Percentiles rank a stretch among this genome's conserved stretches.
Conservation (phyloP, 2,113 vertebrate genomes). For the Suricata suricatta region DNA sequence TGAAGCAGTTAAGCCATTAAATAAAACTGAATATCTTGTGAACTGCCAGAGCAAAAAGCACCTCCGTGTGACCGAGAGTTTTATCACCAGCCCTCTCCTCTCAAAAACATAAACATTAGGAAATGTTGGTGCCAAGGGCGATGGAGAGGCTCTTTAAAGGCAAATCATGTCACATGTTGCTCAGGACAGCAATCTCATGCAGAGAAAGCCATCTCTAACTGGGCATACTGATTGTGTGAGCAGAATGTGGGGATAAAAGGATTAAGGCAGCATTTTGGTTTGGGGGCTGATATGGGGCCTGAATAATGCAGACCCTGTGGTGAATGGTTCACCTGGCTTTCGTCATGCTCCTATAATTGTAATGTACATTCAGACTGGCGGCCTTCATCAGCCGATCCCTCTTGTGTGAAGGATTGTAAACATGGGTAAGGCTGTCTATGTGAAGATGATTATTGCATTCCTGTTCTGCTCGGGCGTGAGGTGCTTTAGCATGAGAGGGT, state of each 20-base stretch:
- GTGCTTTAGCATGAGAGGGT: slow-evolving; percentile 22
- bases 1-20: slow-evolving; percentile 83
- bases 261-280: slow-evolving; percentile 14
- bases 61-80: slow-evolving; percentile 65
- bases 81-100: not conserved
- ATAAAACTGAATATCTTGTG: slow-evolving; percentile 80
- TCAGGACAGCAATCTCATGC: slow-evolving; percentile 38
- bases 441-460: slow-evolving; percentile 45
- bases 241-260: not conserved
- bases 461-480: slow-evolving; percentile 33
- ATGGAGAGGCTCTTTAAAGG: slow-evolving; percentile 57
- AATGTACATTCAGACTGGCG: not conserved
- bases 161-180: slow-evolving; percentile 53
- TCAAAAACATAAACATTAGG: slow-evolving; percentile 66
- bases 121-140: slow-evolving; percentile 35
- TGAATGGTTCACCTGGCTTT: slow-evolving; percentile 50
- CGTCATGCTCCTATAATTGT: not conserved
- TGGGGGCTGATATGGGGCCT: not conserved
- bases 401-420: slow-evolving; percentile 37
- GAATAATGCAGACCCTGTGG: not conserved
- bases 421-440: not conserved
- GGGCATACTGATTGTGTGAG: not conserved
- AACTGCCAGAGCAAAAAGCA: slow-evolving; percentile 66
- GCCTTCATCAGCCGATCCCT: not conserved
- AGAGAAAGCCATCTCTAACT: slow-evolving; percentile 66